Conservation (phyloP, 23 tunicate genomes). For the Pegea sp. region DNA sequence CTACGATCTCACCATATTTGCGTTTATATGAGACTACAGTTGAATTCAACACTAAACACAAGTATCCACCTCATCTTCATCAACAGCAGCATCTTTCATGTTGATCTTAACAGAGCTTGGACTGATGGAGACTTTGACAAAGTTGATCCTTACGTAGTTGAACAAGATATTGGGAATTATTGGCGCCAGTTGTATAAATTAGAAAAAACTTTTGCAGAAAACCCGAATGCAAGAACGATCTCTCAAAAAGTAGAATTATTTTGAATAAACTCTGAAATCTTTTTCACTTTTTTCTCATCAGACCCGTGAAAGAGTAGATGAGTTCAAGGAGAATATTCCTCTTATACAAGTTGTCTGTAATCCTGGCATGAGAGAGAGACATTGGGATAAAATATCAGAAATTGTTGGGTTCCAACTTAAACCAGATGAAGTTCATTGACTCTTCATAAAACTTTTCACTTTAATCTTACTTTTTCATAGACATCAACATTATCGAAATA, state of each 20-base stretch:
- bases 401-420: slow-evolving; percentile 72
- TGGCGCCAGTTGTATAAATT: slow-evolving; percentile 92
- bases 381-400: slow-evolving; percentile 67
- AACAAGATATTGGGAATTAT: slow-evolving; percentile 73
- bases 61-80: slow-evolving; percentile 13
- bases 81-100: background rate
- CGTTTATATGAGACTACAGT: slow-evolving; percentile 70
- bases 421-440: slow-evolving; percentile 52
- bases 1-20: slow-evolving; percentile 56
- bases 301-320: slow-evolving; percentile 74
- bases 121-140: slow-evolving; percentile 67
- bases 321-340: slow-evolving; percentile 86
- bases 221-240: slow-evolving; percentile 73
- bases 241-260: slow-evolving; percentile 84
- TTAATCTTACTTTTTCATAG: slow-evolving; percentile 7
- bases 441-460: background rate
- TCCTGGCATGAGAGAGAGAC: slow-evolving; percentile 93
- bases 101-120: slow-evolving; percentile 44
- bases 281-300: slow-evolving; percentile 1
- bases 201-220: slow-evolving; percentile 82
- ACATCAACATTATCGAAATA: slow-evolving; percentile 66
- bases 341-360: slow-evolving; percentile 81
- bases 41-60: slow-evolving; percentile 70
- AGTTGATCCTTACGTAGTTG: slow-evolving; percentile 90
- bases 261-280: background rate